phyloP scores from a whole-genome alignment of 2,797 vertebrate genomes.

The Myiotriccus ornatus region DNA sequence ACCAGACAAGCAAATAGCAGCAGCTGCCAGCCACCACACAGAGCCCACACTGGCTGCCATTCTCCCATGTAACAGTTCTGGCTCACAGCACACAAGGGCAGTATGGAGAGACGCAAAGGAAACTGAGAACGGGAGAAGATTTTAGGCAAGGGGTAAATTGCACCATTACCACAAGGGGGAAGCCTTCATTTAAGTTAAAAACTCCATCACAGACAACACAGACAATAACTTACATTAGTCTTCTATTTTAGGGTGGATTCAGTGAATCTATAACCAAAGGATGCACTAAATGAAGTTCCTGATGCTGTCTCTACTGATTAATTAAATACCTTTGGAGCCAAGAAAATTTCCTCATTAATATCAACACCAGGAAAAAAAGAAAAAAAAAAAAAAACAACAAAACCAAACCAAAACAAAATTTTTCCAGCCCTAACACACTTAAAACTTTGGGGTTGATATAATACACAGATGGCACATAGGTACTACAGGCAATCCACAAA shows the following conservation, averaged over 20 bases:
- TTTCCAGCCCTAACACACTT: neutral
- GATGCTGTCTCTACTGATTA: neutral
- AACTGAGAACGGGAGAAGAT: neutral
- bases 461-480: neutral
- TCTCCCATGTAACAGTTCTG: neutral
- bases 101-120: neutral
- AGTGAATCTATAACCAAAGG: neutral
- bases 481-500: neutral
- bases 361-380: neutral
- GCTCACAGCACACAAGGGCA: neutral
- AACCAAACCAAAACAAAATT: too few species aligned
- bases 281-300: neutral
- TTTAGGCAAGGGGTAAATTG: neutral
- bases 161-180: neutral
- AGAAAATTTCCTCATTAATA: neutral
- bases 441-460: neutral
- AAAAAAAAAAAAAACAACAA: neutral
- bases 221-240: neutral
- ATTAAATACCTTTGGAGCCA: neutral
- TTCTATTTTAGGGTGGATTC: neutral
- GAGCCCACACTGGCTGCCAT: fast-evolving
- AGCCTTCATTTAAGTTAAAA: neutral
- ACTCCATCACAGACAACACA: neutral
- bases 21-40: neutral
- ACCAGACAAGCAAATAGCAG: neutral